Evolutionary conservation across 1,140 invertebrate genomes (phyloP).

Genomic region (Platyscapa corneri): DNA sequence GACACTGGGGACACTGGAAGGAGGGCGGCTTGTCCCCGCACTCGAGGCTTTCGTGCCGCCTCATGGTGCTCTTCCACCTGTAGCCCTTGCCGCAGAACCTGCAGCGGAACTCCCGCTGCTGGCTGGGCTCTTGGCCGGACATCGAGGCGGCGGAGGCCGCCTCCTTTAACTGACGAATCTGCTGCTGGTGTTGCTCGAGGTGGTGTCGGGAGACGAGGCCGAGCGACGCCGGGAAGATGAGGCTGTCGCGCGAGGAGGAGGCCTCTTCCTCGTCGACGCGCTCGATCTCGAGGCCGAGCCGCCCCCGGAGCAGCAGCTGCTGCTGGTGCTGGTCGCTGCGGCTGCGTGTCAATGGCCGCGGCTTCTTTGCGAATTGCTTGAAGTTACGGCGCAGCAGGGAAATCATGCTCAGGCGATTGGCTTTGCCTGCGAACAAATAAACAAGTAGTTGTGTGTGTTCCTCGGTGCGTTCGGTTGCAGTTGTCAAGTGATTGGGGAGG

Average conservation of each 20-base stretch:
- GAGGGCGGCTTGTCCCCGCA: conserved; percentile 88
- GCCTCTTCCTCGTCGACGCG: conserved; percentile 54
- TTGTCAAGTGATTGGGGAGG: not conserved
- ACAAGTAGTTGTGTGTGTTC: not conserved
- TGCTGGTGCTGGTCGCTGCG: conserved; percentile 53
- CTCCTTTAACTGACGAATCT: conserved; percentile 6
- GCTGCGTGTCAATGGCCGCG: conserved; percentile 47
- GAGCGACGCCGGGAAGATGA: conserved; percentile 72
- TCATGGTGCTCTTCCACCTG: conserved; percentile 88
- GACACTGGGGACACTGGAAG: conserved; percentile 87
- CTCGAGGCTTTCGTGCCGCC: conserved; percentile 88
- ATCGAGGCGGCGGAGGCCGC: not conserved
- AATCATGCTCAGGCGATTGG: conserved; percentile 46
- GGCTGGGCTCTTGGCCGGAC: conserved; percentile 73
- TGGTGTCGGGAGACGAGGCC: conserved; percentile 56
- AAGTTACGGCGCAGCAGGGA: conserved; percentile 51
- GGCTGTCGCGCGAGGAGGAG: conserved; percentile 62
- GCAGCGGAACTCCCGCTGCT: conserved; percentile 82
- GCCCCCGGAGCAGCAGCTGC: conserved; percentile 54
- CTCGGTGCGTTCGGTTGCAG: not conserved
- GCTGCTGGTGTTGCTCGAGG: conserved; percentile 43
- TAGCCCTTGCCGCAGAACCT: conserved; percentile 87
- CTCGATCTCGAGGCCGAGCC: conserved; percentile 57
- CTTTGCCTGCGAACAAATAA: conserved; percentile 40
- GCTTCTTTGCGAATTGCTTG: conserved; percentile 49